Percentiles rank a stretch among this genome's conserved stretches.
phyloP scores from a whole-genome alignment of 2,888 invertebrate species.

The Leucophenga montana region DNA sequence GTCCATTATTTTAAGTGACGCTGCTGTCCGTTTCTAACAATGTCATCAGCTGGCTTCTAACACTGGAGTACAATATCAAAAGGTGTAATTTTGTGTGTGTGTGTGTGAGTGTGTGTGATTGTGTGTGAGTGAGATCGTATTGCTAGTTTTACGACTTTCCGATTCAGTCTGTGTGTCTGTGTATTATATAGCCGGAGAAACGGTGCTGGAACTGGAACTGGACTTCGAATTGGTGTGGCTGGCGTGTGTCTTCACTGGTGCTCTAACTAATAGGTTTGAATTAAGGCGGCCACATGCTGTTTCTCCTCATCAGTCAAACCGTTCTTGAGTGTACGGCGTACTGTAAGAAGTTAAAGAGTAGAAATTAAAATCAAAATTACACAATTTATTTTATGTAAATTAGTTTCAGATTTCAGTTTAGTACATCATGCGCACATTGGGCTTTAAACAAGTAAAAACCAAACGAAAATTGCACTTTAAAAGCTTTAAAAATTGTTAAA shows the following conservation, averaged over 20 bases:
- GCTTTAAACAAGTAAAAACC: no score
- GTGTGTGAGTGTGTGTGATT: background rate
- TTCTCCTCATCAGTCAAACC: conserved; percentile 87
- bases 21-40: background rate
- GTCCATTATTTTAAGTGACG: background rate
- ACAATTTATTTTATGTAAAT: background rate
- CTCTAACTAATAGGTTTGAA: conserved; percentile 78
- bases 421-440: no score
- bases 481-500: background rate
- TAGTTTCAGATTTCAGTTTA: no score
- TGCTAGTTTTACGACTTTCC: conserved; percentile 1
- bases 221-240: background rate
- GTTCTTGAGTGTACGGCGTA: conserved; percentile 86
- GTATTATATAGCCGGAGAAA: background rate
- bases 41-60: background rate
- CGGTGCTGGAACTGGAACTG: background rate
- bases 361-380: background rate
- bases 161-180: conserved; percentile 9
- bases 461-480: no score
- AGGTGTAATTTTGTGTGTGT: background rate
- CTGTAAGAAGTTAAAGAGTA: conserved; percentile 72
- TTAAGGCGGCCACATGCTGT: conserved; percentile 83
- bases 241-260: conserved; percentile 61
- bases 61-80: conserved; percentile 17
- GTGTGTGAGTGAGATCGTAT: conserved; percentile 18